Evolutionary conservation across 2,113 vertebrate species (phyloP), one percentile per base, ranked within the genome.

Genomic region (Psittacula cyanocephala): DNA sequence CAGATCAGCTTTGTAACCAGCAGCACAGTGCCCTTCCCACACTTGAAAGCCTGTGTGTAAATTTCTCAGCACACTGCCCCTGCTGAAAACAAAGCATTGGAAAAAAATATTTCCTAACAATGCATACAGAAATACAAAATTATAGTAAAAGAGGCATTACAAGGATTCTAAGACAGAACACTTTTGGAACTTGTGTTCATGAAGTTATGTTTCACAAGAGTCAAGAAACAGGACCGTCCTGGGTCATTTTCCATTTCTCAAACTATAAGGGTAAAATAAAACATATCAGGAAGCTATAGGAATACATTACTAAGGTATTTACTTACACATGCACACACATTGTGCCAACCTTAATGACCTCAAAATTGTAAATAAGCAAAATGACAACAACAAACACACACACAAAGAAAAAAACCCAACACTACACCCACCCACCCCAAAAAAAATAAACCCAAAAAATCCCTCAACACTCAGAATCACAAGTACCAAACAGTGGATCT

Each of bases 1-100:
- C 57, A 14, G 1, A 3, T 13, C 5, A 0, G 19, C 41, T 7
- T 7, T 3, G 10, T 29, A 8, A 9, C 13, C 9, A 1, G 37
- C 20, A 14, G 33, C 55, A 59, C 46, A 19, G 11, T 0, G 37
- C 52, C 55, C 43, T 29, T 22, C 31, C 50, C 35, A n/a, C 35
- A 6, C 69, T 16, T 15, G 13, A 13, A 8, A 23, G 39, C 1
- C 3, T 24, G 13, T 2, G 11, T 9, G 13, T 11, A 17, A 28
- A 44, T 23, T 37, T 22, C 53, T 64, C 37, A 31, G 17, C 25
- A 13, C 37, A 2, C 41, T 18, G 31, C 67, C 25, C 62, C 53
- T 16, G 41, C 69, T 41, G 29, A 28, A 65, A n/a, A 17, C 31
- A 53, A 59, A 70, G 5, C 70, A 50, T 9, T 18, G 64, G 49